Evolutionary conservation across 1,140 invertebrate species (phyloP), one percentile per base, ranked within the genome.

Genomic region (Apis cerana): DNA sequence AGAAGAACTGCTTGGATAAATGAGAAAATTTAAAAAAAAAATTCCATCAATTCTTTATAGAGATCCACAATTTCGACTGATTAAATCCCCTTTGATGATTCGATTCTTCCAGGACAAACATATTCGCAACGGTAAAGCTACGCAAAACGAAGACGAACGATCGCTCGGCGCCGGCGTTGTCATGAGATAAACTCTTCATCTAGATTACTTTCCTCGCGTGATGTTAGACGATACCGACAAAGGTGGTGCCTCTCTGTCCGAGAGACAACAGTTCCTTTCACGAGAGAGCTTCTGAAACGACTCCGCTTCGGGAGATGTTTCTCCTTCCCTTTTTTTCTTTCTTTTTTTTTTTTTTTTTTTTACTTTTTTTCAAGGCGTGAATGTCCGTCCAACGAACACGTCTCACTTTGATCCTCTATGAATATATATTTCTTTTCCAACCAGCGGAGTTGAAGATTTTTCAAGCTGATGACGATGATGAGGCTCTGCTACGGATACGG

Each of bases 91-190:
- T 52, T 48, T 84, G 74, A 85, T 67, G 70, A 67, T 77, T 72
- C 50, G 17, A 75, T 88, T 94, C 90, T 95, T 95, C 91, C 96
- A 97, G 97, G 94, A 96, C 96, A 87, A 97, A 97, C 91, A 96
- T 97, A 91, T 97, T 97, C 92, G 97, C 97, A 67, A 97, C 97
- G 75, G 97, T 98, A 89, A 98, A 97, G 95, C 95, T 97, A 89
- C 95, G 97, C 90, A 98, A 98, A 95, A 97, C 97, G 80, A 96
- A 97, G 94, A 97, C 97, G 91, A 97, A 97, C 92, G 97, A 98
- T 94, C 96, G 97, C 88, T 97, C 97, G 71, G 97, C 97, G 86
- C 97, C 97, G 69, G 93, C 93, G 23, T 85, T 94, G 74, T 94
- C 91, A 92, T 94, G 92, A 92, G 89, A 89, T 85, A 89, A 91